Conservation (phyloP, 2,113 vertebrate species). For the Calcarius ornatus region DNA sequence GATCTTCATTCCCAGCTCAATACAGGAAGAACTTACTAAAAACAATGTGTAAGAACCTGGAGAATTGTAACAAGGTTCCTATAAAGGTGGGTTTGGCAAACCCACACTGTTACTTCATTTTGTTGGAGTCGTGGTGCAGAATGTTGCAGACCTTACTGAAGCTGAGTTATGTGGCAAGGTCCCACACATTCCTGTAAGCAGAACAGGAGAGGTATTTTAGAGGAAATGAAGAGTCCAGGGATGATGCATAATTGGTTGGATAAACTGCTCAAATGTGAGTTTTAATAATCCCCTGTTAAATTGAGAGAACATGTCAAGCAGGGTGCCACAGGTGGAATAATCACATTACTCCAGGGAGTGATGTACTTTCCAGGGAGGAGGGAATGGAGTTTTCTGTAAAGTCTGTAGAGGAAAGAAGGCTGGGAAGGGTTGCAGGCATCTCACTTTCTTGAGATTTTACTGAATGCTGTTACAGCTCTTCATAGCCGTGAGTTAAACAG, state of each 20-base stretch:
- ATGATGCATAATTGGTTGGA: background rate
- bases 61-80: background rate
- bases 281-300: background rate
- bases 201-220: background rate
- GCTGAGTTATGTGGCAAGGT: accelerated
- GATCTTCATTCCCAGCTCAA: background rate
- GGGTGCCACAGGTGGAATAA: background rate
- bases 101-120: background rate
- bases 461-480: background rate
- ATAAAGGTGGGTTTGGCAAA: background rate
- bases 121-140: background rate
- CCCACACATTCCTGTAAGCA: background rate
- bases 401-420: background rate
- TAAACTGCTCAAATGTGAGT: background rate
- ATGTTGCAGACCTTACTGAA: background rate
- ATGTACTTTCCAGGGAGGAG: background rate
- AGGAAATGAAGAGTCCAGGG: background rate
- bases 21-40: background rate
- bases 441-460: background rate
- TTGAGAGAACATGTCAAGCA: background rate
- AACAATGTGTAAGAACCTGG: background rate
- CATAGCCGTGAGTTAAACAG: background rate
- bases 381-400: background rate
- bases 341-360: too few species aligned
- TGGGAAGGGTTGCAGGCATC: background rate